Conservation (phyloP, 2,888 invertebrate genomes). For the Ypsolopha sequella region DNA sequence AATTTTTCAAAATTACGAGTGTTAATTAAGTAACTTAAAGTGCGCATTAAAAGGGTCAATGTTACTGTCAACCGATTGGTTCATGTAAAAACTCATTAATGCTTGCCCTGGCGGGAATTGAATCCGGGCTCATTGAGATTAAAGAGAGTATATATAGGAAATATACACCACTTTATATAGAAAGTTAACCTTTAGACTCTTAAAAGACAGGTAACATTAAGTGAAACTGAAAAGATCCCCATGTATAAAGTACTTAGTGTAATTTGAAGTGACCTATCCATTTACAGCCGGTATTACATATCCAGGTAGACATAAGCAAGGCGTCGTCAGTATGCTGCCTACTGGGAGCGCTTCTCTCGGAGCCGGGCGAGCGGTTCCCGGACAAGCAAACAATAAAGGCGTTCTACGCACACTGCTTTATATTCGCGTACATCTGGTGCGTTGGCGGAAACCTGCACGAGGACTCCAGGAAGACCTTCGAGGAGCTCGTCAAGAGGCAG, state of each 20-base stretch:
- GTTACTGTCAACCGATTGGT: no score
- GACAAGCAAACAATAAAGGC: slow-evolving; percentile 74
- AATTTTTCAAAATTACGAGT: no score
- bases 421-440: slow-evolving; percentile 88
- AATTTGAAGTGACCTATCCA: no score
- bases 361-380: slow-evolving; percentile 70
- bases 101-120: no score
- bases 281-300: not conserved
- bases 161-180: no score
- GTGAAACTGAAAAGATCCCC: not conserved
- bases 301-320: slow-evolving; percentile 86
- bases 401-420: slow-evolving; percentile 81
- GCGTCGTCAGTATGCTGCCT: slow-evolving; percentile 81
- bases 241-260: no score
- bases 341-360: slow-evolving; percentile 76
- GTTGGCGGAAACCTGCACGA: slow-evolving; percentile 88
- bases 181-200: no score
- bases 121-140: no score
- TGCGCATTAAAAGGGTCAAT: no score
- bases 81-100: no score
- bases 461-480: slow-evolving; percentile 75
- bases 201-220: not conserved
- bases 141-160: no score
- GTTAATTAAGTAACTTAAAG: no score
- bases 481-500: slow-evolving; percentile 75